Base-by-base conservation (phyloP, 2,797 vertebrate genomes). In the Borostomias antarcticus region DNA sequence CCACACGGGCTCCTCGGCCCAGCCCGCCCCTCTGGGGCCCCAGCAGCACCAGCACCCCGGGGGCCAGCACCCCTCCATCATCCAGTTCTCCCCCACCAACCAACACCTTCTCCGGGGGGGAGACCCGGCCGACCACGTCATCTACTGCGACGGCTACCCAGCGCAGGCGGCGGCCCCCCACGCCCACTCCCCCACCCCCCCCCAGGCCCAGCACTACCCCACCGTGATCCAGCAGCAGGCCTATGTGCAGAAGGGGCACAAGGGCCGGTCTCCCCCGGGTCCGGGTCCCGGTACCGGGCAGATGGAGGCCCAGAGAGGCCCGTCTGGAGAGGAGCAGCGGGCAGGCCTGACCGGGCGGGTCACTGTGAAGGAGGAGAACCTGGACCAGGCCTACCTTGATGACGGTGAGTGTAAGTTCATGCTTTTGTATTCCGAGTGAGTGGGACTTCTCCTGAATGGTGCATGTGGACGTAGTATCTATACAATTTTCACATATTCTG, bases 301-400 rank as follows among this genome's bases (percentile, higher is more conserved):
- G 58, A 76, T 82, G 54, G 88, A 88, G 53, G 59, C 85, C 63
- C 77, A 85, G 89, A 81, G 89, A 78, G 5, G 87, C 82, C 26
- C 93, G 87, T 47, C 83, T 0, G 90, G 88, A n/a, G 90, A 91
- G 0, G 92, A 94, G 3, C 94, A 93, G 70, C 94, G 95, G 73
- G 90, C 93, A 62, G 82, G 75, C 10, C 57, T 81, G 57, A 88
- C 92, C 0, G 47, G 90, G 9, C 93, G 95, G 77, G 96, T 98
- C 81, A 96, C 96, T 0, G 92, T 99, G 53, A 99, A 99, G 66
- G 94, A 98, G 89, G 98, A 99, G 78, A 98, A 98, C 83, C 76
- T 99, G 89, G 98, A 99, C 89, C 98, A 99, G 91, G 95, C 94
- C n/a, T 98, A 98, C 85, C 88, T 99, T 93, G 98, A 99, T 72